Percentiles rank a stretch among this genome's conserved stretches.
Evolutionary conservation across 1,140 invertebrate species (phyloP).

Genomic region (Nasonia giraulti): DNA sequence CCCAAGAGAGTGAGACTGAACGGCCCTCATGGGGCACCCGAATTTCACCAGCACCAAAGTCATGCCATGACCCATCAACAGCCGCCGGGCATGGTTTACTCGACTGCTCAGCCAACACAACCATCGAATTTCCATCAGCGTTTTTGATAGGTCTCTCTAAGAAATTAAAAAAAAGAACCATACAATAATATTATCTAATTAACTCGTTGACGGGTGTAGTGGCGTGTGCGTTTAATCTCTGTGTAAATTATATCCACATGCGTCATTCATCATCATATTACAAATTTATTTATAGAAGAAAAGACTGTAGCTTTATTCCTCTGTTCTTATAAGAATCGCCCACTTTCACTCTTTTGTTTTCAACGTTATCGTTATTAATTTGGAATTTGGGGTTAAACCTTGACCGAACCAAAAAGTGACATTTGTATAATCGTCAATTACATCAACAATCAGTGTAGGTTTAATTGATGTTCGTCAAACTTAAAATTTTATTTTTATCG

Average conservation of each 20-base stretch:
- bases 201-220: conserved; percentile 39
- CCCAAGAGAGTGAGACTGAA: conserved; percentile 75
- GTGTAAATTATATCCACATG: conserved; percentile 42
- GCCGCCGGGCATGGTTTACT: conserved; percentile 72
- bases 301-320: conserved; percentile 23
- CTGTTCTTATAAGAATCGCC: not conserved
- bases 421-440: not conserved
- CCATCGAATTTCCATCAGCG: conserved; percentile 73
- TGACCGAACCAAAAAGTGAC: not conserved
- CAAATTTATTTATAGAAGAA: conserved; percentile 49
- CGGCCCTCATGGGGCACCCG: conserved; percentile 73
- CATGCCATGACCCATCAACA: conserved; percentile 73
- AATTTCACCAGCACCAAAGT: conserved; percentile 73
- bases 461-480: not conserved
- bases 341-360: conserved; percentile 11
- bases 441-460: not conserved
- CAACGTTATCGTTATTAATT: not conserved
- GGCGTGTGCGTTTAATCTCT: conserved; percentile 36
- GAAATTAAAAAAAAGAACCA: conserved; percentile 24
- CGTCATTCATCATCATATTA: conserved; percentile 44
- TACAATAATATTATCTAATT: conserved; percentile 26
- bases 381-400: not conserved
- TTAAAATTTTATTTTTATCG: not conserved
- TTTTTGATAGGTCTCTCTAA: conserved; percentile 60
- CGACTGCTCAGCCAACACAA: conserved; percentile 70